A percentile compares a stretch with the other conserved stretches of the same genome.
These are phyloP conservation scores for Caenorhabditis elegans DNA, from an alignment of 1,140 invertebrate species.

Conservation along the genomic window WBcel235 BX284603.4:7490001-7490500, in stretches of 20 bases:
- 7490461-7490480: neutral
- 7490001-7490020: too few species aligned
- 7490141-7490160: neutral
- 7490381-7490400: constrained; percentile 28
- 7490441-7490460: neutral
- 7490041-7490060: too few species aligned
- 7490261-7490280: constrained; percentile 24
- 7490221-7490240: neutral
- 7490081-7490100: too few species aligned
- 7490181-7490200: neutral
- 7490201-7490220: neutral
- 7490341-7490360: neutral
- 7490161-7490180: neutral
- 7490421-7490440: neutral
- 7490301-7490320: neutral
- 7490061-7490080: too few species aligned
- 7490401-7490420: constrained; percentile 22
- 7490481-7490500: neutral
- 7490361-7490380: constrained; percentile 13
- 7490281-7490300: neutral
- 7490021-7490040: too few species aligned
- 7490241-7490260: neutral
- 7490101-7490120: too few species aligned
- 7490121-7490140: too few species aligned
- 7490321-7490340: neutral